Evolutionary conservation across 2,113 vertebrate species (phyloP).

Genomic region (Anas platyrhynchos): DNA sequence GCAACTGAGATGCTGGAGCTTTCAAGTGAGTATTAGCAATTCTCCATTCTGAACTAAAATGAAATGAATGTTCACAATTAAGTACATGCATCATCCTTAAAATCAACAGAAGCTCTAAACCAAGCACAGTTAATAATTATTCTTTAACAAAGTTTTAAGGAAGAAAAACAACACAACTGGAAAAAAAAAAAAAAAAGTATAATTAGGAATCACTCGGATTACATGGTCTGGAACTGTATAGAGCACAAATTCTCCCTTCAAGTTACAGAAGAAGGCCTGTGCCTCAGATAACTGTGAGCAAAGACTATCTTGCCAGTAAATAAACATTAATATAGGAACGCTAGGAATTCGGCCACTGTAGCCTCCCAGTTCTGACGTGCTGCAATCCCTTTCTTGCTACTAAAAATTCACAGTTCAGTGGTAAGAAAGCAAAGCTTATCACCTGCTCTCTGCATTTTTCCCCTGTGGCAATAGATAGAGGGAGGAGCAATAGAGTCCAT

Average conservation of each 20-base stretch:
- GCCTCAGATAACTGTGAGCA: background rate
- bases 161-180: background rate
- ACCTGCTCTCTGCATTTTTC: background rate
- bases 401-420: background rate
- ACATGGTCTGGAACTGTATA: background rate
- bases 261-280: background rate
- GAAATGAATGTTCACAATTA: background rate
- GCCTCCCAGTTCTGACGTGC: background rate
- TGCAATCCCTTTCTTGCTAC: background rate
- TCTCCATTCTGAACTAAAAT: background rate
- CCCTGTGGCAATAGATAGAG: background rate
- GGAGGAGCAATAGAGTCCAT: rapidly evolving
- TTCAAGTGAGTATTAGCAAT: background rate
- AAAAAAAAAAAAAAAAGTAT: background rate
- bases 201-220: background rate
- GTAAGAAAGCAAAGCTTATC: background rate
- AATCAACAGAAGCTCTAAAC: background rate
- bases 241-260: background rate
- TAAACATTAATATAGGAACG: background rate
- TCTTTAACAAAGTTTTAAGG: background rate
- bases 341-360: background rate
- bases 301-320: background rate
- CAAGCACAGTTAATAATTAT: background rate
- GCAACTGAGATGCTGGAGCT: background rate
- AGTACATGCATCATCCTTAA: background rate